Base-by-base conservation (phyloP, 2,888 invertebrate genomes). In the Ectemnius lituratus region DNA sequence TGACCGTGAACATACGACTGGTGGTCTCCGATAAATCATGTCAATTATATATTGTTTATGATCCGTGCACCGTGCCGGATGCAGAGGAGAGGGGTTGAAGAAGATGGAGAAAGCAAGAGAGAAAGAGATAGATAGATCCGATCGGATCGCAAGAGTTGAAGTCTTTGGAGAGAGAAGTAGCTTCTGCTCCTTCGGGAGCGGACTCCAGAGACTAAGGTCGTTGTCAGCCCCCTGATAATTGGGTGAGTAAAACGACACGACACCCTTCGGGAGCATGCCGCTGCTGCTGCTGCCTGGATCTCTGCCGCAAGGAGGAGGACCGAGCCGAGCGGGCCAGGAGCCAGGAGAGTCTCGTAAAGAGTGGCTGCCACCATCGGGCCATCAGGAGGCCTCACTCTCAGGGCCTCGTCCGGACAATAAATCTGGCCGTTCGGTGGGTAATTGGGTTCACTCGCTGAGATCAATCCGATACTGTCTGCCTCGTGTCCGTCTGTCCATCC, bases 371-470 rank as follows among this genome's bases (percentile, higher is more conserved):
- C 87, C 85, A 84, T 78, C 83, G 81, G 82, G 82, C 81, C 86
- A 85, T 86, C 87, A 85, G 85, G 85, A 79, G 85, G 83, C 85
- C 86, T 88, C 88, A 87, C 87, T 37, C 37, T 85, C 88, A 85
- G 82, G 73, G 70, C 75, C 80, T 78, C 85, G 85, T 85, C 85
- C 79, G 84, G 85, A 88, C 90, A 89, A 90, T 90, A 90, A 90
- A 90, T 90, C 90, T 90, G 87, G 86, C 80, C 87, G 85, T 88
- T 88, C 86, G 83, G 85, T 85, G 84, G 89, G 89, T 90, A 90
- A 90, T 90, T 90, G 90, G 90, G 89, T 90, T 90, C 90, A 90
- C 90, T 87, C 89, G 88, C 86, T 86, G 85, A 89, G 90, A 90
- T 90, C 90, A 87, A 88, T 89, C 89, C 90, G 90, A 90, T 90